Evolutionary conservation across 2,888 invertebrate genomes (phyloP).

Genomic region (Epinotia brunnichana): DNA sequence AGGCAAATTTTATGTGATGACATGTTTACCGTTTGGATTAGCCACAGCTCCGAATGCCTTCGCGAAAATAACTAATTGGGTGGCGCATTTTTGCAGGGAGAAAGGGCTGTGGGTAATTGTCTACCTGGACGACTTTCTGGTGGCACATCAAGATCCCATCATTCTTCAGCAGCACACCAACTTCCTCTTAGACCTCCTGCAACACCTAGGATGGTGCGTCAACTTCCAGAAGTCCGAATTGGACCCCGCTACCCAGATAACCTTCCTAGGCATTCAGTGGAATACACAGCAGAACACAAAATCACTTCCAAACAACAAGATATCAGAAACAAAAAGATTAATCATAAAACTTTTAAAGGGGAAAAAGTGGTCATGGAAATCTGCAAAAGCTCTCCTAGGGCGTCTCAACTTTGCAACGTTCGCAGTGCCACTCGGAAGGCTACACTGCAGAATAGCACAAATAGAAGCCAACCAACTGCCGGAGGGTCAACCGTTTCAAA

Average conservation of each 20-base stretch:
- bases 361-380: conserved; percentile 35
- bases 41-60: neutral
- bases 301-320: neutral
- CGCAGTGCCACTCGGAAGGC: conserved; percentile 39
- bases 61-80: conserved; percentile 15
- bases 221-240: neutral
- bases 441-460: conserved; percentile 40
- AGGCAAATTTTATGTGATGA: neutral
- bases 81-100: conserved; percentile 8
- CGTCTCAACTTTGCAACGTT: conserved; percentile 43
- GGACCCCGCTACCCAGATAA: neutral
- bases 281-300: neutral
- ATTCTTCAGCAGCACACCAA: conserved; percentile 41
- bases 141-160: conserved; percentile 17
- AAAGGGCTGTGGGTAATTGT: conserved; percentile 13
- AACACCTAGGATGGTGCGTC: neutral
- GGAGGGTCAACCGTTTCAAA: neutral
- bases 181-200: conserved; percentile 12
- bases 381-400: conserved; percentile 41
- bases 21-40: neutral
- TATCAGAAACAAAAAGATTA: neutral
- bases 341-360: neutral
- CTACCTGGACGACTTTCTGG: conserved; percentile 18
- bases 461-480: neutral
- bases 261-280: neutral